phyloP scores from a whole-genome alignment of 2,113 vertebrate genomes.

The Gyps fulvus region DNA sequence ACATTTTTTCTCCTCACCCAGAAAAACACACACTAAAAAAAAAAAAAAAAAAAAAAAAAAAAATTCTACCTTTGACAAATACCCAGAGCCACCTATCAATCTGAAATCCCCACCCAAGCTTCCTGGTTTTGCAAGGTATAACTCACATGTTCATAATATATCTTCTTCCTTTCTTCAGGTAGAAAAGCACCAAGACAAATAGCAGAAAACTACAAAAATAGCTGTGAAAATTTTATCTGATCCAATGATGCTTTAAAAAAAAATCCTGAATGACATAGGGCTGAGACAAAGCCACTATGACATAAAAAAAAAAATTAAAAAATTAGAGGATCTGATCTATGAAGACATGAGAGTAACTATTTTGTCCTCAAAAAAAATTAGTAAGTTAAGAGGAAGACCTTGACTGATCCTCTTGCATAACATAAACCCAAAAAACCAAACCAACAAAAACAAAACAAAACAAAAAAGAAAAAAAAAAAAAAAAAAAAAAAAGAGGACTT shows the following conservation, averaged over 20 bases:
- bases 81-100: background rate
- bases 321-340: background rate
- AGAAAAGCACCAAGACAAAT: background rate
- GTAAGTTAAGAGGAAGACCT: background rate
- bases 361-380: background rate
- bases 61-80: background rate
- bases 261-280: background rate
- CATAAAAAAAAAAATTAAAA: background rate
- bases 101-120: background rate
- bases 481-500: background rate
- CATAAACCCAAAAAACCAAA: fast-evolving
- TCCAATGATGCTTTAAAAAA: background rate
- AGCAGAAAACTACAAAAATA: background rate
- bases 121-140: background rate
- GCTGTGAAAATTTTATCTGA: background rate
- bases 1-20: background rate
- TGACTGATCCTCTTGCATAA: background rate
- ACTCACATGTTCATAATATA: background rate
- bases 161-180: background rate
- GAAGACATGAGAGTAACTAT: background rate
- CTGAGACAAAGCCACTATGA: background rate
- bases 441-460: background rate
- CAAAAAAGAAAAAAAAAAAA: background rate
- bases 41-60: background rate
- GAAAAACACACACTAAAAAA: background rate